Conservation (phyloP, 2,797 vertebrate species). For the Sus cebifrons region DNA sequence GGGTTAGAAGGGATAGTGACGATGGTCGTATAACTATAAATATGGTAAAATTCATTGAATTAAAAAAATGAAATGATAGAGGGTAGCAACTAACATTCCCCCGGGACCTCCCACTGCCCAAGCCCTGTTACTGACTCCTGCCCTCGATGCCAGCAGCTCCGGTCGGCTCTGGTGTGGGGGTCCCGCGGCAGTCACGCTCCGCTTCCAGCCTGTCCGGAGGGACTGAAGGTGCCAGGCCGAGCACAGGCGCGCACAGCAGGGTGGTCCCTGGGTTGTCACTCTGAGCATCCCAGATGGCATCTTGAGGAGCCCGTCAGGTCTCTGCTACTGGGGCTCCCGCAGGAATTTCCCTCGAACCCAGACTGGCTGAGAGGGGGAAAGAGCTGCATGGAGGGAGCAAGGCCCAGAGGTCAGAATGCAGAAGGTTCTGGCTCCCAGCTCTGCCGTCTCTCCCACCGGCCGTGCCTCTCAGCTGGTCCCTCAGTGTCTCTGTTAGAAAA, state of each 20-base stretch:
- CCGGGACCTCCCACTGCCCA: not conserved
- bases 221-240: not conserved
- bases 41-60: no score
- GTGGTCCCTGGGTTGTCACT: not conserved
- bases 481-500: not conserved
- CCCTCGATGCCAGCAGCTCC: not conserved
- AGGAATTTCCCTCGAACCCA: fast-evolving
- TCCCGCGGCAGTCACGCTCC: fast-evolving
- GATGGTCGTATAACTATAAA: no score
- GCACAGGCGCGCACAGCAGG: not conserved
- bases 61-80: no score
- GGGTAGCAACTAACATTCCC: not conserved
- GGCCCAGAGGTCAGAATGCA: not conserved
- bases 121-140: not conserved
- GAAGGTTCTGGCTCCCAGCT: not conserved
- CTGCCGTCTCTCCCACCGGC: fast-evolving
- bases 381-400: fast-evolving
- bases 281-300: not conserved
- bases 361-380: not conserved
- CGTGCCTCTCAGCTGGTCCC: no score
- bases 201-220: not conserved
- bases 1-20: no score
- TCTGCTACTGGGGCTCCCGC: not conserved
- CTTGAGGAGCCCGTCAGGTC: not conserved
- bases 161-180: not conserved